Evolutionary conservation across 2,797 vertebrate genomes (phyloP).

Genomic region (Gila robusta): DNA sequence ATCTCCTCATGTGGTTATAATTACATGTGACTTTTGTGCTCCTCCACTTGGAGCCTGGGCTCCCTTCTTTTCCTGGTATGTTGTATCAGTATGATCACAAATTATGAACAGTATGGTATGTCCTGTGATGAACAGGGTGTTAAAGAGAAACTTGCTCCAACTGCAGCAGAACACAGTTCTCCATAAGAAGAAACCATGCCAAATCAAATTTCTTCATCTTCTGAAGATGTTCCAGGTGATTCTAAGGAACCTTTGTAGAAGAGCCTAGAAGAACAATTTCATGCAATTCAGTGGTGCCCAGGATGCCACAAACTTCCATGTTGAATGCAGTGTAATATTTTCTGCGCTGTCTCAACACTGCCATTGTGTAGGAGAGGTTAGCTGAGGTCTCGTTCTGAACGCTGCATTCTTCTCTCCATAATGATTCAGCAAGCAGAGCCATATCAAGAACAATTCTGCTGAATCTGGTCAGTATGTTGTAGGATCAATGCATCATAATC

Average conservation of each 20-base stretch:
- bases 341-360: constrained; percentile 10
- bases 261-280: background rate
- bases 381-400: constrained; percentile 65
- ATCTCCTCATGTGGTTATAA: constrained; percentile 26
- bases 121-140: background rate
- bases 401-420: constrained; percentile 17
- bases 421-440: constrained; percentile 44
- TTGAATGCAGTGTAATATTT: background rate
- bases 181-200: background rate
- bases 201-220: background rate
- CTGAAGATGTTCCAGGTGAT: background rate
- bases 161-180: background rate
- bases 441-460: constrained; percentile 61
- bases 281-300: background rate
- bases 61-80: background rate
- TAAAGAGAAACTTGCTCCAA: background rate
- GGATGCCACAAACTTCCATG: background rate
- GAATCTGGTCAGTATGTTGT: constrained; percentile 55
- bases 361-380: constrained; percentile 54
- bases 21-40: constrained; percentile 26
- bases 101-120: background rate
- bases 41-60: background rate
- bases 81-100: background rate
- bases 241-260: background rate
- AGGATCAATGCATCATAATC: background rate